Evolutionary conservation across 2,888 invertebrate species (phyloP).

Genomic region (Cosmia trapezina): DNA sequence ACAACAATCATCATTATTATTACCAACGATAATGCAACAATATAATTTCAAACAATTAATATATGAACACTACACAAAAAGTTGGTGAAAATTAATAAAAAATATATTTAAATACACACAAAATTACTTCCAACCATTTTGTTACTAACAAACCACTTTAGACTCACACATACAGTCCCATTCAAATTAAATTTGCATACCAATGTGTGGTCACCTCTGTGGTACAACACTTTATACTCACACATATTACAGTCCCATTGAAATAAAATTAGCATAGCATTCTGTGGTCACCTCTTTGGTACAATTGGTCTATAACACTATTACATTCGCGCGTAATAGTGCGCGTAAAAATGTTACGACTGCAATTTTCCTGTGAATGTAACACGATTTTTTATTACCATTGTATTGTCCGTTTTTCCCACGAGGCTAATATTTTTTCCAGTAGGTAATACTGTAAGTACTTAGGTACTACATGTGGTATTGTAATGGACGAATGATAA

Average conservation of each 20-base stretch:
- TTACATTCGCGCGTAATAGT: neutral
- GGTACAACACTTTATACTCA: conserved; percentile 11
- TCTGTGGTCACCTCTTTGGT: conserved; percentile 10
- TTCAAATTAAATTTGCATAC: conserved; percentile 34
- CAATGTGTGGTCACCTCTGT: conserved; percentile 16
- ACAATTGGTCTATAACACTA: conserved; percentile 26
- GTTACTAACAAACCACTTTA: neutral
- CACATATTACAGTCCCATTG: neutral
- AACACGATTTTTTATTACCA: conserved; percentile 27
- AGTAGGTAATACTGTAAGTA: neutral
- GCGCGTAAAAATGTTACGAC: conserved; percentile 25
- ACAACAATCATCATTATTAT: neutral
- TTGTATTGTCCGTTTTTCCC: conserved; percentile 33
- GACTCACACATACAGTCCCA: neutral
- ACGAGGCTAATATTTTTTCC: conserved; percentile 19
- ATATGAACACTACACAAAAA: too few species aligned
- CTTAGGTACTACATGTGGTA: neutral
- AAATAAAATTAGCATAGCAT: conserved; percentile 35
- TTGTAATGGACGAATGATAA: neutral
- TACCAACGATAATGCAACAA: too few species aligned
- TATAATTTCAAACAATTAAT: too few species aligned
- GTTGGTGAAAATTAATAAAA: too few species aligned
- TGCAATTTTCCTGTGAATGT: conserved; percentile 31
- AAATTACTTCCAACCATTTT: neutral
- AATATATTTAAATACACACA: neutral